These are phyloP conservation scores for Ecliptopera silaceata DNA, from an alignment of 2,888 invertebrate species.

Conservation along the genomic window DNA sequence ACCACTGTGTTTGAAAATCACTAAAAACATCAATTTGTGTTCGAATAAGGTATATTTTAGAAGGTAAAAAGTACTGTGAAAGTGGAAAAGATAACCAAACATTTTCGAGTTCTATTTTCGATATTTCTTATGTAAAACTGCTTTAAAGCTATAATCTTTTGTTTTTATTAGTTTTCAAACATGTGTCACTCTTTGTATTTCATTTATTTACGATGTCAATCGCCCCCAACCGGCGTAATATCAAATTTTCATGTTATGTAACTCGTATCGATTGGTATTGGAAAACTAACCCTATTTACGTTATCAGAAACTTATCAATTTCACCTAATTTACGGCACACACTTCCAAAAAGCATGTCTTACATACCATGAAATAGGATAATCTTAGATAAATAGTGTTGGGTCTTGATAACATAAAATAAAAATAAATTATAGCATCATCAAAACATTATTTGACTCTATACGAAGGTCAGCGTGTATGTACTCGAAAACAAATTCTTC, in stretches of 20 bases:
- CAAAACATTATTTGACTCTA: too few species aligned
- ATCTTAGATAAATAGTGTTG: too few species aligned
- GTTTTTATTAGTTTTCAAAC: conserved; percentile 19
- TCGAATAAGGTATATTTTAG: neutral
- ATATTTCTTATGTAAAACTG: conserved; percentile 13
- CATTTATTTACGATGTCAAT: neutral
- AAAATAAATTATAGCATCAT: neutral
- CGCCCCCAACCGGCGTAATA: conserved; percentile 1
- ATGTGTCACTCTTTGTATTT: neutral
- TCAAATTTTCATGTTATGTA: conserved; percentile 57
- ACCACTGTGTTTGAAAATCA: conserved; percentile 6
- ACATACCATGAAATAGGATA: neutral
- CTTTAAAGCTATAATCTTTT: conserved; percentile 16
- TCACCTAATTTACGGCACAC: neutral
- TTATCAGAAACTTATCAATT: conserved; percentile 33
- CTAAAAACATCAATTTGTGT: conserved; percentile 8
- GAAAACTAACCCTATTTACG: conserved; percentile 46
- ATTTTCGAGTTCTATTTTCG: conserved; percentile 26
- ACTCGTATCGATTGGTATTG: conserved; percentile 54
- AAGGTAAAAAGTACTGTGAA: conserved; percentile 13
- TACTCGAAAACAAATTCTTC: too few species aligned
- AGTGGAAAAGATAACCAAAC: conserved; percentile 35
- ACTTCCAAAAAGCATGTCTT: neutral
- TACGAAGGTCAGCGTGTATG: too few species aligned
- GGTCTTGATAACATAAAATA: too few species aligned